Evolutionary conservation across 2,888 invertebrate genomes (phyloP).

Genomic region (Athalia cordata): DNA sequence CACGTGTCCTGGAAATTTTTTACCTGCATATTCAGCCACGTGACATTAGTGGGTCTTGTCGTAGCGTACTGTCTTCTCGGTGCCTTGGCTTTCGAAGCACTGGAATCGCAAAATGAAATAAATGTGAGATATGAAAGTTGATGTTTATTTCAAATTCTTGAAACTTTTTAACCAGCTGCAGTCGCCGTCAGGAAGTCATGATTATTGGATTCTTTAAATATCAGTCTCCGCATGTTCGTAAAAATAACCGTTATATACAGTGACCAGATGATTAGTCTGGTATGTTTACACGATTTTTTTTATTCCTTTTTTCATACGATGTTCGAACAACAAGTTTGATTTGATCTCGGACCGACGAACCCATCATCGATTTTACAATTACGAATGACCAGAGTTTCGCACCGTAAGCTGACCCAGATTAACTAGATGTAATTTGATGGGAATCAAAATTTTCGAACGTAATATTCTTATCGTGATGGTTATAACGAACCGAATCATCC

Average conservation of each 20-base stretch:
- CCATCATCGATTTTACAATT: no score
- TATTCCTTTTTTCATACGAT: no score
- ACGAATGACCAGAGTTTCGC: no score
- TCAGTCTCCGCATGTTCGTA: neutral
- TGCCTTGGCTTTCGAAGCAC: constrained; percentile 87
- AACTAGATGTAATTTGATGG: no score
- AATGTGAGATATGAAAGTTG: constrained; percentile 76
- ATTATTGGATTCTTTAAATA: neutral
- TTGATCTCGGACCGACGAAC: no score
- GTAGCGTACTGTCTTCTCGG: constrained; percentile 93
- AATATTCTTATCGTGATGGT: no score
- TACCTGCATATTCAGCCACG: constrained; percentile 90
- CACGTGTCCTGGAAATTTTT: constrained; percentile 67
- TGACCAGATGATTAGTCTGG: neutral
- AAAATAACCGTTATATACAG: neutral
- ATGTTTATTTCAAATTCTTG: neutral
- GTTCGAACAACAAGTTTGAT: no score
- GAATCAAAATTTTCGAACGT: no score
- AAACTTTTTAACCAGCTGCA: neutral
- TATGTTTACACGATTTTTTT: neutral
- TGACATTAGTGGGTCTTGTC: constrained; percentile 90
- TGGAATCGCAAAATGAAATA: constrained; percentile 85
- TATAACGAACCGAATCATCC: no score
- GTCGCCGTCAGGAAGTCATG: neutral
- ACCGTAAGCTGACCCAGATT: no score